A percentile compares a stretch with the other conserved stretches of the same genome.
Evolutionary conservation across 2,888 invertebrate genomes (phyloP).

Genomic region (Agrotis clavis): DNA sequence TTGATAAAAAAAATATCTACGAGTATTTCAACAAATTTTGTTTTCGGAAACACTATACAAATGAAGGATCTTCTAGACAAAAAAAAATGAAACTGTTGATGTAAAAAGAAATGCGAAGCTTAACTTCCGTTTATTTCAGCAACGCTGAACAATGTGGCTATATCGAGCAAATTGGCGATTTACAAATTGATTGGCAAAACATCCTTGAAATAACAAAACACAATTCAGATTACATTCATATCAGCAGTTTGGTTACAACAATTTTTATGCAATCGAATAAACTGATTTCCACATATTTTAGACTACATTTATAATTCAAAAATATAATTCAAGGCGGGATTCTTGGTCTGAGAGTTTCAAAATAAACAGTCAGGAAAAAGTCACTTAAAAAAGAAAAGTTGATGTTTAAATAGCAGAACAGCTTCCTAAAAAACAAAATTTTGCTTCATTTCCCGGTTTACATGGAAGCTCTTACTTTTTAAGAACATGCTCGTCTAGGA

Average conservation of each 20-base stretch:
- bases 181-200: slow-evolving; percentile 66
- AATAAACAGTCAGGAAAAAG: slow-evolving; percentile 20
- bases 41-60: not conserved
- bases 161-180: slow-evolving; percentile 40
- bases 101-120: slow-evolving; percentile 43
- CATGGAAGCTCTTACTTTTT: slow-evolving; percentile 67
- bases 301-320: slow-evolving; percentile 29
- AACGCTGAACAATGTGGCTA: slow-evolving; percentile 26
- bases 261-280: slow-evolving; percentile 37
- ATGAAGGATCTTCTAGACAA: too few species aligned
- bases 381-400: slow-evolving; percentile 9
- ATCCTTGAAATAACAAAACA: slow-evolving; percentile 66
- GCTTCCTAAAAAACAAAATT: slow-evolving; percentile 46
- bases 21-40: not conserved
- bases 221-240: slow-evolving; percentile 49
- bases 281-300: slow-evolving; percentile 23
- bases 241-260: slow-evolving; percentile 33
- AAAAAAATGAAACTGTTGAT: not conserved
- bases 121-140: slow-evolving; percentile 44
- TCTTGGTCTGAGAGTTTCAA: slow-evolving; percentile 17
- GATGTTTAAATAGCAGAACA: slow-evolving; percentile 18
- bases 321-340: slow-evolving; percentile 44
- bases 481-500: slow-evolving; percentile 76
- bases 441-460: slow-evolving; percentile 64
- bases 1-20: slow-evolving; percentile 8